Evolutionary conservation across 2,113 vertebrate genomes (phyloP).

Genomic region (Polypterus bichir): DNA sequence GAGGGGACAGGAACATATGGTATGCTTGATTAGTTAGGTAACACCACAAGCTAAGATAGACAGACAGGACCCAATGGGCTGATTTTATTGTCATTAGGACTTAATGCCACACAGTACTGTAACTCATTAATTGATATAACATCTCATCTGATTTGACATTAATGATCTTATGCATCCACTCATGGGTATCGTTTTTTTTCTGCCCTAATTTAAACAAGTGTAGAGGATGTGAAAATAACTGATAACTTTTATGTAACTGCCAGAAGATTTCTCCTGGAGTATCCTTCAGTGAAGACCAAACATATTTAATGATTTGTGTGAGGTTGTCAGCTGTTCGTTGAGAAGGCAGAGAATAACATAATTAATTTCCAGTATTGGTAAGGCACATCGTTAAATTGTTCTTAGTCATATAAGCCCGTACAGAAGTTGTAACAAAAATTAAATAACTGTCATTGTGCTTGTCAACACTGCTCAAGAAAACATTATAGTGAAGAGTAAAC

Average conservation of each 20-base stretch:
- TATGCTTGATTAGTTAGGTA: constrained; percentile 33
- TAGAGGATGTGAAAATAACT: constrained; percentile 20
- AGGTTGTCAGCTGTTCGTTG: too few relatives aligned
- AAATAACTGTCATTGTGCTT: too few relatives aligned
- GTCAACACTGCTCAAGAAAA: too few relatives aligned
- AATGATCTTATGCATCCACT: constrained; percentile 35
- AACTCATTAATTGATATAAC: constrained; percentile 55
- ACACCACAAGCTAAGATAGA: constrained; percentile 28
- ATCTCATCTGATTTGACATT: constrained; percentile 43
- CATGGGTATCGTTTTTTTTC: constrained; percentile 11
- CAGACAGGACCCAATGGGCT: constrained; percentile 28
- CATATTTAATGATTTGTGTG: too few relatives aligned
- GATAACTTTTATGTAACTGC: constrained; percentile 19
- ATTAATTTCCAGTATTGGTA: too few relatives aligned
- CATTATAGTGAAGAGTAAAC: too few relatives aligned
- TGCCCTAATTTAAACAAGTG: constrained; percentile 5
- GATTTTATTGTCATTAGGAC: constrained; percentile 44
- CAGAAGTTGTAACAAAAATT: too few relatives aligned
- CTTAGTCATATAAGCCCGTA: too few relatives aligned
- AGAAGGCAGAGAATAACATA: too few relatives aligned
- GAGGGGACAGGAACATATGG: constrained; percentile 25
- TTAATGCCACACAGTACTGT: constrained; percentile 37
- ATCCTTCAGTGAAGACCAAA: not conserved
- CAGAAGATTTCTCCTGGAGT: constrained; percentile 6
- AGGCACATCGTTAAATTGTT: too few relatives aligned